A percentile compares a stretch with the other conserved stretches of the same genome.
These are phyloP conservation scores for Oryzias melastigma DNA, from an alignment of 2,113 vertebrate genomes.

Conservation along the genomic window DNA sequence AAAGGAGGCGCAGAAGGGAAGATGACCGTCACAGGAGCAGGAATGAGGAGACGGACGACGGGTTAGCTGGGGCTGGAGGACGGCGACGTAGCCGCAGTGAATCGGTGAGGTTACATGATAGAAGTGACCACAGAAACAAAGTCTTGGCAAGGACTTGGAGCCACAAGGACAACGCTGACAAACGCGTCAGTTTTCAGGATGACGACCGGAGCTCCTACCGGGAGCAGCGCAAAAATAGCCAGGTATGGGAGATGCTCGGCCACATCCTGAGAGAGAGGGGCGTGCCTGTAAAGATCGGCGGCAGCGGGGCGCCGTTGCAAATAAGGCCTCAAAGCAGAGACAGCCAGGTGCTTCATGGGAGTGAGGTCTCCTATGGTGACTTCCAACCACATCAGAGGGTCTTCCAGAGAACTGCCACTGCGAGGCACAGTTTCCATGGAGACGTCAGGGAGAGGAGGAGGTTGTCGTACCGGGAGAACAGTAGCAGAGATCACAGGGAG, in stretches of 20 bases:
- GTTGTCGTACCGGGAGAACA: constrained; percentile 36
- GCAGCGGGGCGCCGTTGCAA: constrained; percentile 53
- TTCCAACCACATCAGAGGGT: constrained; percentile 56
- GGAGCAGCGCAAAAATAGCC: constrained; percentile 18
- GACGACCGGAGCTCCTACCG: constrained; percentile 11
- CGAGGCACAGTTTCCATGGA: constrained; percentile 74
- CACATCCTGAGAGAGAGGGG: constrained; percentile 65
- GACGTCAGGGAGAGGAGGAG: constrained; percentile 57
- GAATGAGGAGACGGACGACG: constrained; percentile 9
- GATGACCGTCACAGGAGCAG: constrained; percentile 13
- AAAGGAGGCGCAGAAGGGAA: constrained; percentile 16
- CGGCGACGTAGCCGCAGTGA: constrained; percentile 41
- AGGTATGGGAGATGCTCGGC: constrained; percentile 62
- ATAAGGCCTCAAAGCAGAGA: constrained; percentile 50
- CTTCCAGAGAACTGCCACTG: constrained; percentile 59
- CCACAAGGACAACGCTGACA: constrained; percentile 53
- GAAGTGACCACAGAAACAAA: constrained; percentile 21
- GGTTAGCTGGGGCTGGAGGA: constrained; percentile 6
- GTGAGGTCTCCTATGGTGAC: constrained; percentile 51
- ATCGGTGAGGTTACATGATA: constrained; percentile 35
- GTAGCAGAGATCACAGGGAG: constrained; percentile 47
- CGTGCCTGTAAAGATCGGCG: constrained; percentile 56
- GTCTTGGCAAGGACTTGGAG: constrained; percentile 60
- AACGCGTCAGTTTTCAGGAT: constrained; percentile 71
- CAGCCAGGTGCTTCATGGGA: constrained; percentile 56